These are phyloP conservation scores for Lepetodrilus schrolli DNA, from an alignment of 2,888 invertebrate genomes.

Conservation along the genomic window DNA sequence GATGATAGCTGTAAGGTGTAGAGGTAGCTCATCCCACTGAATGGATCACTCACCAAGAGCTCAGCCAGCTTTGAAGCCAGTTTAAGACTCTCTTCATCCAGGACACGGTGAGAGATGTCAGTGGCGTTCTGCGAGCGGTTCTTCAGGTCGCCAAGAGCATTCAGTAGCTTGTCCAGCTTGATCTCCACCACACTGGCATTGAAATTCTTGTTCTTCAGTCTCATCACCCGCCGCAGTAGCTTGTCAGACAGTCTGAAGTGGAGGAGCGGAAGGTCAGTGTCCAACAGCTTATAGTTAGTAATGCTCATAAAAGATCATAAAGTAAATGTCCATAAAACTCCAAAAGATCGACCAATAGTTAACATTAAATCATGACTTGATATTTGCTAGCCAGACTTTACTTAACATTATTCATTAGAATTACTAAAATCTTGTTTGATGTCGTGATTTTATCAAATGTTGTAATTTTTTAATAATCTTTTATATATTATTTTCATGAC, in stretches of 20 bases:
- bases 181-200: slow-evolving; percentile 48
- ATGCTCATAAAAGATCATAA: no score
- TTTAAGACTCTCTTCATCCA: slow-evolving; percentile 34
- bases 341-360: no score
- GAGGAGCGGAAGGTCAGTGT: no score
- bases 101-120: slow-evolving; percentile 35
- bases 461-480: no score
- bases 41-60: slow-evolving; percentile 28
- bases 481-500: no score
- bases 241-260: slow-evolving; percentile 52
- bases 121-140: slow-evolving; percentile 42
- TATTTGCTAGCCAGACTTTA: no score
- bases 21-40: background rate
- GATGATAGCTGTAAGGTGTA: background rate
- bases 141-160: slow-evolving; percentile 49
- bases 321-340: no score
- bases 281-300: no score
- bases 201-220: slow-evolving; percentile 36
- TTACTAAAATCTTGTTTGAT: no score
- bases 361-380: no score
- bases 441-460: no score
- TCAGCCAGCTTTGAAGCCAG: slow-evolving; percentile 22
- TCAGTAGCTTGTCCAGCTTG: slow-evolving; percentile 40
- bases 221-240: slow-evolving; percentile 47
- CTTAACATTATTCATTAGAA: no score